Conservation (phyloP, 2,797 vertebrate species). For the Gymnocypris eckloni region DNA sequence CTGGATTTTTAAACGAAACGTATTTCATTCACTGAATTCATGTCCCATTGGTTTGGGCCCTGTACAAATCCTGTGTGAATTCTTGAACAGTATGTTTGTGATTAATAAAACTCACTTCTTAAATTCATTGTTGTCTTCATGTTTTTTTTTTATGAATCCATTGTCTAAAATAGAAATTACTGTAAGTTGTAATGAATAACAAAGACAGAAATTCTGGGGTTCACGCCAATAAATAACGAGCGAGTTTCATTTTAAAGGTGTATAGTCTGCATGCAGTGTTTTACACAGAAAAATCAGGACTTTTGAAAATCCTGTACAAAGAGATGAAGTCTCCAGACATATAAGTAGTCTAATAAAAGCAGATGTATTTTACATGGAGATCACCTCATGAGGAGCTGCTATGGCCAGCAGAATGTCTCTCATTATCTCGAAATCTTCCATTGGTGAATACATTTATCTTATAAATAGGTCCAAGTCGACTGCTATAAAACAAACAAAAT, state of each 20-base stretch:
- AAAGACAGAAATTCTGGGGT: not conserved
- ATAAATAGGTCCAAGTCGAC: not conserved
- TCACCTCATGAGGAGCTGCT: not conserved
- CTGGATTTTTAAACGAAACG: conserved; percentile 31
- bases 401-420: too few species aligned
- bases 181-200: not conserved
- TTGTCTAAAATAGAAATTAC: not conserved
- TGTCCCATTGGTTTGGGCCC: conserved; percentile 63
- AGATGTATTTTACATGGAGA: not conserved
- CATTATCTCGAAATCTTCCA: not conserved
- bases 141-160: conserved; percentile 9
- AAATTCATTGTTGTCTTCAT: conserved; percentile 10
- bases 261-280: not conserved
- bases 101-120: conserved; percentile 84
- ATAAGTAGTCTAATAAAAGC: too few species aligned
- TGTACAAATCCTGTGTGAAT: conserved; percentile 68
- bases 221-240: not conserved
- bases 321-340: not conserved
- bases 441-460: not conserved
- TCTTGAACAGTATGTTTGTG: conserved; percentile 78
- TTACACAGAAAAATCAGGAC: too few species aligned
- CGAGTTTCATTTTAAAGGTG: not conserved
- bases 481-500: not conserved
- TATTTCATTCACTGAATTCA: conserved; percentile 46
- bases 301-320: not conserved